Percentiles rank a stretch among this genome's conserved stretches.
phyloP scores from a whole-genome alignment of 1,140 invertebrate genomes.

The Pseudomyrmex gracilis region DNA sequence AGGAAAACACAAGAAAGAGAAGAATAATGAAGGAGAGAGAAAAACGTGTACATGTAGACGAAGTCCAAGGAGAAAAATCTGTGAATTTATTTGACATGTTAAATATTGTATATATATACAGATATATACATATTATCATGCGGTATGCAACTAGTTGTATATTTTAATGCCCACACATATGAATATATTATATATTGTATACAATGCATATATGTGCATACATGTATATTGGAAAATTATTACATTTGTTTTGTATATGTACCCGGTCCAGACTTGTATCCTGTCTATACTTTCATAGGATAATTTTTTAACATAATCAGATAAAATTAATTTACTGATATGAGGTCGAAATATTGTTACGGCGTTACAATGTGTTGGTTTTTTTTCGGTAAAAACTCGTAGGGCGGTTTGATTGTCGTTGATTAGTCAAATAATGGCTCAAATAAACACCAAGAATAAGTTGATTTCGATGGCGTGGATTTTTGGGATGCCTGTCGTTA shows the following conservation, averaged over 20 bases:
- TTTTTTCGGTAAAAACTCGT: too few species aligned
- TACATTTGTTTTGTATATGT: constrained; percentile 59
- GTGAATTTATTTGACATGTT: constrained; percentile 80
- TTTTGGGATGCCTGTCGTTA: too few species aligned
- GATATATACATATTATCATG: constrained; percentile 79
- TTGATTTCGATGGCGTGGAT: too few species aligned
- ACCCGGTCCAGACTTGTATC: constrained; percentile 21
- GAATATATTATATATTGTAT: constrained; percentile 74
- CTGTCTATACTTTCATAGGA: not conserved
- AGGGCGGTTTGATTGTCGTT: too few species aligned
- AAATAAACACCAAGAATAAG: too few species aligned
- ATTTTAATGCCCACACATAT: constrained; percentile 76
- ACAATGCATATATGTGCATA: constrained; percentile 59
- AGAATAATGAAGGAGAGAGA: constrained; percentile 21
- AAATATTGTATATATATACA: constrained; percentile 74
- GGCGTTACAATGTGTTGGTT: too few species aligned
- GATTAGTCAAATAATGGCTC: too few species aligned
- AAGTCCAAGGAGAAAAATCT: constrained; percentile 55
- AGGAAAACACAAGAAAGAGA: not conserved
- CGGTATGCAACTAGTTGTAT: constrained; percentile 78
- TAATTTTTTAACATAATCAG: constrained; percentile 11
- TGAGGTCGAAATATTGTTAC: too few species aligned
- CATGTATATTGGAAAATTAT: constrained; percentile 67
- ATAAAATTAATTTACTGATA: not conserved
- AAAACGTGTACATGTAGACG: constrained; percentile 62